Evolutionary conservation across 2,797 vertebrate genomes (phyloP).

Genomic region (Spinibarbus caldwelli): DNA sequence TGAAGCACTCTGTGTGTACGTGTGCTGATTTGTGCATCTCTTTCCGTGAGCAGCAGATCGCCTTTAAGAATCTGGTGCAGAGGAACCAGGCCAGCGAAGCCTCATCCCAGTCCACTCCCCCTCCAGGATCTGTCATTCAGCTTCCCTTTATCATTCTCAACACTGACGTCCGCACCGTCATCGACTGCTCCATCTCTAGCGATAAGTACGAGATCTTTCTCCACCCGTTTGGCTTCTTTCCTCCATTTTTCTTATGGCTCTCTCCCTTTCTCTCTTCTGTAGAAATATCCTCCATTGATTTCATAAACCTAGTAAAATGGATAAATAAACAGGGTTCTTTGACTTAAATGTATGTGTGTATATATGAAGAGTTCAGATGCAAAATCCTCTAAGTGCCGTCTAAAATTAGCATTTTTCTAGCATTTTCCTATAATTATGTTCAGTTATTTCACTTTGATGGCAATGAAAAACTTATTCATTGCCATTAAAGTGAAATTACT

Average conservation of each 20-base stretch:
- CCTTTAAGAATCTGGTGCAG: conserved; percentile 89
- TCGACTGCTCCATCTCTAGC: conserved; percentile 90
- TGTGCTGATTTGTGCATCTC: conserved; percentile 13
- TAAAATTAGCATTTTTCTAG: too few relatives aligned
- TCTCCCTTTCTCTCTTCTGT: background rate
- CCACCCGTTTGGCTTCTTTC: background rate
- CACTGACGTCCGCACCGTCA: conserved; percentile 86
- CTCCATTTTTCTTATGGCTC: background rate
- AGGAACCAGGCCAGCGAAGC: conserved; percentile 84
- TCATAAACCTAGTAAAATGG: background rate
- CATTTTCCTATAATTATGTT: too few relatives aligned
- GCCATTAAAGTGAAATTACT: too few relatives aligned
- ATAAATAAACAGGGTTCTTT: background rate
- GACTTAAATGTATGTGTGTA: background rate
- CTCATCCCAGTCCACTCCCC: conserved; percentile 77
- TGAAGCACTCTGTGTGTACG: background rate
- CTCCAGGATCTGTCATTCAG: conserved; percentile 78
- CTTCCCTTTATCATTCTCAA: conserved; percentile 89
- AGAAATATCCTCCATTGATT: background rate
- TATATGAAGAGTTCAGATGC: too few relatives aligned
- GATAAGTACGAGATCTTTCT: conserved; percentile 80
- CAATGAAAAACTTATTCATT: too few relatives aligned
- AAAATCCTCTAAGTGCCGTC: too few relatives aligned
- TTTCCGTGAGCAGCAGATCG: conserved; percentile 80
- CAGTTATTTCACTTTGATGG: too few relatives aligned